Evolutionary conservation across 2,888 invertebrate genomes (phyloP).

Genomic region (Teinopalpus imperialis): DNA sequence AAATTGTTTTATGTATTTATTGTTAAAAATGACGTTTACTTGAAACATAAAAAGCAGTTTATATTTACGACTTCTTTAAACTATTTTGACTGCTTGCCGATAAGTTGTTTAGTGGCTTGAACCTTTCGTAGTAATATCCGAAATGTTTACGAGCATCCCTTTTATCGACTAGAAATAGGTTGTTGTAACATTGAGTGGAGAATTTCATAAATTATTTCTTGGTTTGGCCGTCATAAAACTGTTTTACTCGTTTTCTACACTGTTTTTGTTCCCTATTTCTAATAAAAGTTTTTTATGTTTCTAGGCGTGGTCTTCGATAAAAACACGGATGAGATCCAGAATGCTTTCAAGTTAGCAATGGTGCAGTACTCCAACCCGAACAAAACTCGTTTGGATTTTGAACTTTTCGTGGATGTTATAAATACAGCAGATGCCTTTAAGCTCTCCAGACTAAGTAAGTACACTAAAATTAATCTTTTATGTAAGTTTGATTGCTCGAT

Average conservation of each 20-base stretch:
- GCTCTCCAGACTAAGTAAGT: conserved; percentile 94
- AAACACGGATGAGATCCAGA: conserved; percentile 92
- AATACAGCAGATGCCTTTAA: conserved; percentile 96
- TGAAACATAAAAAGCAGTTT: no score
- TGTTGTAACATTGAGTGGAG: conserved; percentile 22
- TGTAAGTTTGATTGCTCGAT: background rate
- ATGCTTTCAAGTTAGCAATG: conserved; percentile 93
- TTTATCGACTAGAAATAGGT: conserved; percentile 25
- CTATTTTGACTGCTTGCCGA: background rate
- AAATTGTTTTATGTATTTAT: no score
- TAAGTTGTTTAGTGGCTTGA: conserved; percentile 14
- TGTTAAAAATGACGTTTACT: no score
- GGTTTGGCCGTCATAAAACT: conserved; percentile 14
- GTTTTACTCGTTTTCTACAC: conserved; percentile 8
- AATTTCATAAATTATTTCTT: conserved; percentile 23
- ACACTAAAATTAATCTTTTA: conserved; percentile 18
- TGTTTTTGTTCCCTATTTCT: conserved; percentile 21
- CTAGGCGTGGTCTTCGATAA: conserved; percentile 94
- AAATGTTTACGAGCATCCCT: conserved; percentile 23
- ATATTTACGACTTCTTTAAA: no score
- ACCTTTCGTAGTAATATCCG: conserved; percentile 17
- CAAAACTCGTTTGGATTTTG: conserved; percentile 88
- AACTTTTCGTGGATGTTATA: conserved; percentile 93
- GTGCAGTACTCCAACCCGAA: conserved; percentile 88
- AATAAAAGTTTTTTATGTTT: conserved; percentile 24